Evolutionary conservation across 2,113 vertebrate genomes (phyloP), one percentile per base, ranked within the genome.

Genomic region (Psittacula cyanocephala): DNA sequence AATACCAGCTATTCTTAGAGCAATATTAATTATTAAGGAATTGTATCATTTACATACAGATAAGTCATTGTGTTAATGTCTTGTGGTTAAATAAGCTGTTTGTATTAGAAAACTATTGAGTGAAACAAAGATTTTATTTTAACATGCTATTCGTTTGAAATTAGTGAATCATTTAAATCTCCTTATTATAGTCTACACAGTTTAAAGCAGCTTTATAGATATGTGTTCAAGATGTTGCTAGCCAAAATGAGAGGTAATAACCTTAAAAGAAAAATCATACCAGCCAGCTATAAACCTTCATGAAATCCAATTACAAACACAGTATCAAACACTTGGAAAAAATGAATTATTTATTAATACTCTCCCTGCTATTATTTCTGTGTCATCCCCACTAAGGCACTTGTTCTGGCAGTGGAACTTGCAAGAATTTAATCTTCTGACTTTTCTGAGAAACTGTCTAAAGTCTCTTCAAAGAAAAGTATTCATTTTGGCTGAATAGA

Each of bases 1-100:
- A 82, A 78, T 37, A 74, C 3, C 4, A 2, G 3, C 19, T 72
- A 33, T 44, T 29, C 7, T 24, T 41, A 53, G 3, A 72, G 8
- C 1, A 4, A 1, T 29, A 53, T 43, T 75, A 49, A 33, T 78
- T 52, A 60, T n/a, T 1, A 18, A 6, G 0, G 13, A 83, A 71
- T 31, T 11, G 3, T 29, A 57, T 25, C 0, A 81, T 46, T 70
- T 83, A 28, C 29, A 49, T 9, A 47, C 2, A 3, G 22, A 1
- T 47, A 90, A 83, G 14, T 29, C 6, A 7, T 20, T 14, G 12
- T 11, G 17, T 6, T 44, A 50, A 50, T 10, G 0, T 3, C 23
- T 87, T 81, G 49, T 43, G 7, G 17, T 72, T 65, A 87, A 65
- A 49, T 14, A 80, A 76, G 37, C 11, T 44, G 11, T 17, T 75